Percentiles rank a stretch among this genome's conserved stretches.
These are phyloP conservation scores for Callipepla californica DNA, from an alignment of 2,113 vertebrate genomes.

Conservation along the genomic window DNA sequence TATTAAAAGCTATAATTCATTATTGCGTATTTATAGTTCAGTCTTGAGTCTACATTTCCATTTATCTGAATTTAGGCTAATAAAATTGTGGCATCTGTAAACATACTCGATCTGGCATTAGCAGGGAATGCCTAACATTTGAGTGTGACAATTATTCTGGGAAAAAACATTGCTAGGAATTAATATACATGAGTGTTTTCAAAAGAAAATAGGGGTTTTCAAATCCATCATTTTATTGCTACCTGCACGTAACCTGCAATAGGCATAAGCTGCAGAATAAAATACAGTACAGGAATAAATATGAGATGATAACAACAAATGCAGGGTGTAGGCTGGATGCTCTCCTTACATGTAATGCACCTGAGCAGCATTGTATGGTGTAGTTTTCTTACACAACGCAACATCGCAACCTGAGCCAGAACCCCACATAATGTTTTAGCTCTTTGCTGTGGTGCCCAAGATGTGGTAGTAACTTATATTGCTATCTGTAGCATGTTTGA, in stretches of 20 bases:
- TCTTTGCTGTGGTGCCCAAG: background rate
- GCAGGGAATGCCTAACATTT: background rate
- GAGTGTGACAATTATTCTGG: background rate
- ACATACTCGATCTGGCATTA: background rate
- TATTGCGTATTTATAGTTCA: background rate
- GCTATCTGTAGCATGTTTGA: background rate
- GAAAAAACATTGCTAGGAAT: background rate
- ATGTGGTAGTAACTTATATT: background rate
- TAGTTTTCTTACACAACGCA: background rate
- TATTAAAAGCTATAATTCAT: background rate
- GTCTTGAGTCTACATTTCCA: background rate
- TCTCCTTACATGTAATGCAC: background rate
- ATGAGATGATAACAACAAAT: background rate
- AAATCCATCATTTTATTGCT: background rate
- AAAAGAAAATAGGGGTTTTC: background rate
- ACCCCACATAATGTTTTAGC: background rate
- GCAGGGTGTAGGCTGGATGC: background rate
- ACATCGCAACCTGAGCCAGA: background rate
- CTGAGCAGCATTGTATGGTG: no score
- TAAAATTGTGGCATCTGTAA: background rate
- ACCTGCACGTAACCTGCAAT: background rate
- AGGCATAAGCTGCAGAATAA: background rate
- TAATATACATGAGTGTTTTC: background rate
- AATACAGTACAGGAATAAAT: background rate
- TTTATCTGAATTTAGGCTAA: background rate